Evolutionary conservation across 2,888 invertebrate species (phyloP).

Genomic region (Lasius fuliginosus): DNA sequence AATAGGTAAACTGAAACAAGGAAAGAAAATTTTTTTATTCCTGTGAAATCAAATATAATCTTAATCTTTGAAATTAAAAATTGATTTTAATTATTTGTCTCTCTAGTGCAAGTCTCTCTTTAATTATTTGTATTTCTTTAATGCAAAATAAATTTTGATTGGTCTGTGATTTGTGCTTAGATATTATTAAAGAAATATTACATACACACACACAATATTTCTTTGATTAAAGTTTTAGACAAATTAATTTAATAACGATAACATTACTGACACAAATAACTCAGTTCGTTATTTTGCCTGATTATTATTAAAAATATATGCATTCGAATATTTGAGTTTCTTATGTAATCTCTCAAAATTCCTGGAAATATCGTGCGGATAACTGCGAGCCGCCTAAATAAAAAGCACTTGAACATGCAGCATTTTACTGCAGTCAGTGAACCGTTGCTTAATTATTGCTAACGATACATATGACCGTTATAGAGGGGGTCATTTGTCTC

Average conservation of each 20-base stretch:
- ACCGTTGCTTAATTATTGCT: conserved; percentile 45
- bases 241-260: neutral
- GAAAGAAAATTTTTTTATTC: neutral
- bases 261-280: neutral
- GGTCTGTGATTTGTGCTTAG: neutral
- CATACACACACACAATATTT: neutral
- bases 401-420: neutral
- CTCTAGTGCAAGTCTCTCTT: neutral
- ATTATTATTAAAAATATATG: neutral
- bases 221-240: neutral
- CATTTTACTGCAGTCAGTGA: conserved; percentile 30
- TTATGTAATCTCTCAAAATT: neutral
- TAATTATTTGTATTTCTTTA: neutral
- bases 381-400: conserved; percentile 8
- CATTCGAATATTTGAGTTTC: neutral
- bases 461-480: conserved; percentile 38
- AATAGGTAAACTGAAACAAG: neutral
- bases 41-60: neutral
- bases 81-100: neutral
- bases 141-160: neutral
- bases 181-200: neutral
- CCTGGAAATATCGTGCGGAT: conserved; percentile 19
- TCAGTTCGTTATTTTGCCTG: neutral
- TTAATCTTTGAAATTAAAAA: conserved; percentile 1
- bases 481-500: conserved; percentile 4